Percentiles rank a stretch among this genome's conserved stretches.
phyloP scores from a whole-genome alignment of 2,113 vertebrate species.

The Narcine bancroftii region DNA sequence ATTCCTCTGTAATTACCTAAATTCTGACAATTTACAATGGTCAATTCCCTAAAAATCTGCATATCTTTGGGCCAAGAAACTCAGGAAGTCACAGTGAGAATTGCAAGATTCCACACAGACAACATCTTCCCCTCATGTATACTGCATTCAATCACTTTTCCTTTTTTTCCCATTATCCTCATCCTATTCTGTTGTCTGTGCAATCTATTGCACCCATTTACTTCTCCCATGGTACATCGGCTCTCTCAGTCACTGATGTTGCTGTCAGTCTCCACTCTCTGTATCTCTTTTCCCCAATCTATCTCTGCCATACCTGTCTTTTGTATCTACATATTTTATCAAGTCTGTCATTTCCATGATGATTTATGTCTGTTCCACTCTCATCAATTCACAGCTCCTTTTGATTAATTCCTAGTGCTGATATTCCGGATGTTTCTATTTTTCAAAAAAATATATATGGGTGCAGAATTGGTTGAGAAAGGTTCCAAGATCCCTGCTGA shows the following conservation, averaged over 20 bases:
- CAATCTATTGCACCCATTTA: background rate
- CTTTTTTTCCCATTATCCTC: background rate
- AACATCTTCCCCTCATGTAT: background rate
- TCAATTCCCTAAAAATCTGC: too few relatives aligned
- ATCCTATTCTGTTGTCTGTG: background rate
- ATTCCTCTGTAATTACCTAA: too few relatives aligned
- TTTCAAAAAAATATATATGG: background rate
- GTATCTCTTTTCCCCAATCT: background rate
- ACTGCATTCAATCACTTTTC: background rate
- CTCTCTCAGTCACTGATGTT: background rate
- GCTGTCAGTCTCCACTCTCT: background rate
- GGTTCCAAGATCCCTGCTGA: too few relatives aligned
- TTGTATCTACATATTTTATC: background rate
- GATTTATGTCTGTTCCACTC: background rate
- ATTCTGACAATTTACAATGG: too few relatives aligned
- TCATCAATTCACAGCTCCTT: background rate
- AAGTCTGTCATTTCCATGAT: background rate
- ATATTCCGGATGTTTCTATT: background rate
- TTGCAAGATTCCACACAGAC: too few relatives aligned
- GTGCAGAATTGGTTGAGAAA: too few relatives aligned
- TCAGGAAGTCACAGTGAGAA: too few relatives aligned
- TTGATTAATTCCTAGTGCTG: background rate
- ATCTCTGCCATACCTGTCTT: background rate
- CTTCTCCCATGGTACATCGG: too few relatives aligned
- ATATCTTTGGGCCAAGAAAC: too few relatives aligned